phyloP scores from a whole-genome alignment of 1,140 invertebrate genomes.

The Teleogryllus occipitalis region DNA sequence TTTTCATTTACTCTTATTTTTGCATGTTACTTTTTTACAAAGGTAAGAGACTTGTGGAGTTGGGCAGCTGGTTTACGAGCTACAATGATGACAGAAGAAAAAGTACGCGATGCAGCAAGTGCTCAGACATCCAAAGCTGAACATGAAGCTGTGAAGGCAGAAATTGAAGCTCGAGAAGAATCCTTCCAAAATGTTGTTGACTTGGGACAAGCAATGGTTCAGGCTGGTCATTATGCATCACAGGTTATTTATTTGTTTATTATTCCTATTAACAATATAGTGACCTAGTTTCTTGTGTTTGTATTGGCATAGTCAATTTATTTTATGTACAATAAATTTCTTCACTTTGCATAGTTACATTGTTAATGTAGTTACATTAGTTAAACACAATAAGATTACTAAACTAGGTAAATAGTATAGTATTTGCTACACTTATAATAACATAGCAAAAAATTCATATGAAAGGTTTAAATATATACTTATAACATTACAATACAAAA shows the following conservation, averaged over 20 bases:
- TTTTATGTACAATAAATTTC: not conserved
- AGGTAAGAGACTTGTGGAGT: slow-evolving; percentile 80
- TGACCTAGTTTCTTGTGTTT: not conserved
- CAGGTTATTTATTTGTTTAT: slow-evolving; percentile 31
- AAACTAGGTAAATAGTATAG: no score
- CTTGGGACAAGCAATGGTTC: slow-evolving; percentile 74
- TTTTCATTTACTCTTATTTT: no score
- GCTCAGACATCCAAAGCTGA: slow-evolving; percentile 82
- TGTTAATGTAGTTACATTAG: not conserved
- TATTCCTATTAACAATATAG: not conserved
- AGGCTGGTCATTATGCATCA: slow-evolving; percentile 74
- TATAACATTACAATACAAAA: no score
- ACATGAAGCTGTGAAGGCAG: slow-evolving; percentile 85
- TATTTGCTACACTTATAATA: no score
- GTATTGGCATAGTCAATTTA: not conserved
- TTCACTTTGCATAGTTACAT: not conserved
- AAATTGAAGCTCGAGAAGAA: slow-evolving; percentile 89
- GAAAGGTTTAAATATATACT: no score
- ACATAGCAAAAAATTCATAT: no score
- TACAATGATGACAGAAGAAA: slow-evolving; percentile 73
- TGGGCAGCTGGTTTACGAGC: slow-evolving; percentile 76
- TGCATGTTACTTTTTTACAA: not conserved
- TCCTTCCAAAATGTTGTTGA: slow-evolving; percentile 58
- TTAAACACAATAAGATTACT: no score
- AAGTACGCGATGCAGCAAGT: slow-evolving; percentile 74